Conservation (phyloP, 2,113 vertebrate genomes). For the Rallus limicola region DNA sequence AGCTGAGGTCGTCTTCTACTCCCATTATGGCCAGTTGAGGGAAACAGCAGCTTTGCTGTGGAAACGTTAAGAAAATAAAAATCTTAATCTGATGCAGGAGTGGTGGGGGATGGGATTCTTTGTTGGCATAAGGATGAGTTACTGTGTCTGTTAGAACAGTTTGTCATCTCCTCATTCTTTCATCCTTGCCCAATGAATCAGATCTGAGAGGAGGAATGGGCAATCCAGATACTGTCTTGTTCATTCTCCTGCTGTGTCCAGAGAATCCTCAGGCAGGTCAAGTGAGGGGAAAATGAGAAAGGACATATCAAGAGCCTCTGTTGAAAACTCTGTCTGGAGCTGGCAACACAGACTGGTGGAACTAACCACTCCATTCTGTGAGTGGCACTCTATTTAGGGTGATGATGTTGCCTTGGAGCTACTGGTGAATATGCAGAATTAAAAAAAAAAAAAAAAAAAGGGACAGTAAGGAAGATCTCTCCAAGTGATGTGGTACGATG, state of each 20-base stretch:
- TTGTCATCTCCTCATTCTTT: neutral
- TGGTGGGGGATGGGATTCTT: neutral
- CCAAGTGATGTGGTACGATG: rapidly evolving
- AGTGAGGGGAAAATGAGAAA: neutral
- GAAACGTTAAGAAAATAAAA: neutral
- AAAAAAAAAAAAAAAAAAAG: too few species aligned
- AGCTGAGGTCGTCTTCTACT: neutral
- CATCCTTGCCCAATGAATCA: neutral
- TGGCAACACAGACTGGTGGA: neutral
- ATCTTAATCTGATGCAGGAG: neutral
- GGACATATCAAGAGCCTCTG: neutral
- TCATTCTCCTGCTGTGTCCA: neutral
- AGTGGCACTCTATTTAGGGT: rapidly evolving
- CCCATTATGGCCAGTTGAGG: neutral
- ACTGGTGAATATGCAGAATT: neutral
- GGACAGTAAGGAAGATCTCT: rapidly evolving
- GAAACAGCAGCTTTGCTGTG: neutral
- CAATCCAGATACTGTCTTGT: neutral
- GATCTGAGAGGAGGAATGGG: neutral
- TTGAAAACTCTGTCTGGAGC: neutral
- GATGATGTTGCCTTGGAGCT: neutral
- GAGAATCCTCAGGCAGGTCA: neutral
- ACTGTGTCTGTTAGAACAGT: neutral
- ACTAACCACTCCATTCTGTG: neutral
- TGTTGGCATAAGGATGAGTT: neutral